Conservation (phyloP, 2,888 invertebrate species). For the Chrysotoxum bicinctum region DNA sequence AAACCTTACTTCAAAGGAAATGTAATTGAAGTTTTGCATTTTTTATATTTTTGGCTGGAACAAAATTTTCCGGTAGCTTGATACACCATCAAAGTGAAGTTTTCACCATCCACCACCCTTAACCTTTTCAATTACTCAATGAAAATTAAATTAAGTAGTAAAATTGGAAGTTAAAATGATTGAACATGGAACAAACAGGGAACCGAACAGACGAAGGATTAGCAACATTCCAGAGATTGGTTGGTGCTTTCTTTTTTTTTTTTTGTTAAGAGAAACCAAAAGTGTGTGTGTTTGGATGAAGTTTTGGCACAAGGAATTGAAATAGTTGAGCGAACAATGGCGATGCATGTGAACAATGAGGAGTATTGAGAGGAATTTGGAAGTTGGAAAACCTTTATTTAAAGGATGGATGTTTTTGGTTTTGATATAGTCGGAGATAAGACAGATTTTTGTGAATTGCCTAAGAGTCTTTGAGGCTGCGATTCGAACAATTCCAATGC, state of each 20-base stretch:
- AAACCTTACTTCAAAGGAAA: constrained; percentile 28
- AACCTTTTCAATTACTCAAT: constrained; percentile 10
- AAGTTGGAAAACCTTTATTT: no score
- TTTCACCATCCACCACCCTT: background rate
- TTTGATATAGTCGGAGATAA: no score
- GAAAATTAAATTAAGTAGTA: constrained; percentile 41
- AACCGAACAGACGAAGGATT: constrained; percentile 20
- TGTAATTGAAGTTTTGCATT: constrained; percentile 37
- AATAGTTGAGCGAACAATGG: constrained; percentile 8
- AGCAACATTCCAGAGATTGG: constrained; percentile 3
- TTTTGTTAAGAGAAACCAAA: background rate
- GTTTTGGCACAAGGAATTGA: background rate
- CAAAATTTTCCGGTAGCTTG: constrained; percentile 30
- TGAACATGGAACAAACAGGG: background rate
- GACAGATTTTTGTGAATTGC: no score
- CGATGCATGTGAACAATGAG: background rate
- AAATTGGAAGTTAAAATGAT: constrained; percentile 27
- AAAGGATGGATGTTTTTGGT: no score
- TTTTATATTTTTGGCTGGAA: background rate
- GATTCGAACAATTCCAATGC: no score
- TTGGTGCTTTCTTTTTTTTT: background rate
- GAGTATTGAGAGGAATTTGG: no score
- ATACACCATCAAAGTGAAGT: constrained; percentile 40
- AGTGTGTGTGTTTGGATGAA: background rate
- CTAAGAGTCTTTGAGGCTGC: no score